A percentile compares a stretch with the other conserved stretches of the same genome.
Evolutionary conservation across 2,888 invertebrate species (phyloP).

Genomic region (Agelastica alni): DNA sequence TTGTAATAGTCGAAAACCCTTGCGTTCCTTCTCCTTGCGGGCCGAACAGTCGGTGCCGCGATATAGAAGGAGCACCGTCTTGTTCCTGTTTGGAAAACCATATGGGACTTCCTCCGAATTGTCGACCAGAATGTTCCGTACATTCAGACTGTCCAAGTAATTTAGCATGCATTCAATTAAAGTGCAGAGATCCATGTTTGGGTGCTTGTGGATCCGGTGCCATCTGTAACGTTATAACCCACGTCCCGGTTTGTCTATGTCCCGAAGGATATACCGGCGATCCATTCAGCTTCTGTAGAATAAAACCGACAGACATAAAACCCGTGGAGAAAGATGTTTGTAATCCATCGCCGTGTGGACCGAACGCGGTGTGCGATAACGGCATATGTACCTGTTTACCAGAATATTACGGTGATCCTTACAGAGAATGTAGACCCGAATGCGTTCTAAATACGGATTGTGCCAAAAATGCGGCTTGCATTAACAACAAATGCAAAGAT

Average conservation of each 20-base stretch:
- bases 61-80: slow-evolving; percentile 63
- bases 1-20: slow-evolving; percentile 62
- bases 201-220: slow-evolving; percentile 78
- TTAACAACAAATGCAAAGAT: slow-evolving; percentile 70
- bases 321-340: slow-evolving; percentile 57
- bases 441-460: slow-evolving; percentile 77
- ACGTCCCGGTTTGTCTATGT: slow-evolving; percentile 74
- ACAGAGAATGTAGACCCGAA: slow-evolving; percentile 71
- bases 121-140: slow-evolving; percentile 68
- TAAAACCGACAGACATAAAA: slow-evolving; percentile 35
- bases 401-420: slow-evolving; percentile 75
- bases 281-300: slow-evolving; percentile 60
- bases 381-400: slow-evolving; percentile 72
- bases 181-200: slow-evolving; percentile 78
- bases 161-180: slow-evolving; percentile 75
- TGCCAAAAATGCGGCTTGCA: slow-evolving; percentile 69
- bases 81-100: slow-evolving; percentile 69
- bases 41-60: slow-evolving; percentile 64
- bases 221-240: slow-evolving; percentile 75
- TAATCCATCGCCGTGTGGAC: slow-evolving; percentile 69
- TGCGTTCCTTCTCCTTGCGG: slow-evolving; percentile 82
- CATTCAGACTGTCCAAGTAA: slow-evolving; percentile 75
- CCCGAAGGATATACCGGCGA: slow-evolving; percentile 63
- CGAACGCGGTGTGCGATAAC: slow-evolving; percentile 66
- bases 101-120: slow-evolving; percentile 71